Percentiles rank a stretch among this genome's conserved stretches.
phyloP scores from a whole-genome alignment of 2,797 vertebrate species.

The Poecilia wingei region DNA sequence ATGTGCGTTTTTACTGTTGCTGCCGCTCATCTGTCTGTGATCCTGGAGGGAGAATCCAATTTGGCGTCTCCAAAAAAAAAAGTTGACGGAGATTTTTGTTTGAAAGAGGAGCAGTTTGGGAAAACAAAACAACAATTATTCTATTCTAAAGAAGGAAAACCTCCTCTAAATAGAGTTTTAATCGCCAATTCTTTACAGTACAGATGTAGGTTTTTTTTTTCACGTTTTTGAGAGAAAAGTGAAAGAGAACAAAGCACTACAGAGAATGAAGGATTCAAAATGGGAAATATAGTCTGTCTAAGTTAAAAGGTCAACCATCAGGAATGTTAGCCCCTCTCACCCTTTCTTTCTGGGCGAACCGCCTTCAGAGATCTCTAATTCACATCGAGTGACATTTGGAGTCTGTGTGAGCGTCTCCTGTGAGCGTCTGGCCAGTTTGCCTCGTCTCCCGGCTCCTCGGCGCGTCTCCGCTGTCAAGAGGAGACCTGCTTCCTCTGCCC shows the following conservation, averaged over 20 bases:
- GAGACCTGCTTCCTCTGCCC: neutral
- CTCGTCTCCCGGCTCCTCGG: slow-evolving; percentile 17
- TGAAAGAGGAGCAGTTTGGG: neutral
- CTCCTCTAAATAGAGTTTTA: neutral
- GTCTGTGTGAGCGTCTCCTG: slow-evolving; percentile 18
- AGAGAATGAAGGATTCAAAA: slow-evolving; percentile 18
- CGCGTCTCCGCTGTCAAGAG: slow-evolving; percentile 18
- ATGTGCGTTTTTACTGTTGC: neutral
- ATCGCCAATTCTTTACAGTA: too few species aligned
- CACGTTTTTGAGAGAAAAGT: neutral
- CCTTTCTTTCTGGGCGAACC: slow-evolving; percentile 17
- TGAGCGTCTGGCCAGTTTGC: slow-evolving; percentile 7
- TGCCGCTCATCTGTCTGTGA: neutral
- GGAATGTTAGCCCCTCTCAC: slow-evolving; percentile 13
- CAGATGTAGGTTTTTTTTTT: neutral
- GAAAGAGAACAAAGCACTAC: neutral
- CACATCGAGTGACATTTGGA: slow-evolving; percentile 38
- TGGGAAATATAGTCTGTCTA: slow-evolving; percentile 19
- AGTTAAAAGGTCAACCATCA: slow-evolving; percentile 36
- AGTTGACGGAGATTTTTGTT: slow-evolving; percentile 6
- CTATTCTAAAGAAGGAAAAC: neutral
- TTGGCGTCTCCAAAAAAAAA: slow-evolving; percentile 6
- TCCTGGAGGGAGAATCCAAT: slow-evolving; percentile 9
- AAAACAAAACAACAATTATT: neutral
- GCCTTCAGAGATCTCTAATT: slow-evolving; percentile 37